phyloP scores from a whole-genome alignment of 2,797 vertebrate genomes.

The Dromococcyx pavoninus region DNA sequence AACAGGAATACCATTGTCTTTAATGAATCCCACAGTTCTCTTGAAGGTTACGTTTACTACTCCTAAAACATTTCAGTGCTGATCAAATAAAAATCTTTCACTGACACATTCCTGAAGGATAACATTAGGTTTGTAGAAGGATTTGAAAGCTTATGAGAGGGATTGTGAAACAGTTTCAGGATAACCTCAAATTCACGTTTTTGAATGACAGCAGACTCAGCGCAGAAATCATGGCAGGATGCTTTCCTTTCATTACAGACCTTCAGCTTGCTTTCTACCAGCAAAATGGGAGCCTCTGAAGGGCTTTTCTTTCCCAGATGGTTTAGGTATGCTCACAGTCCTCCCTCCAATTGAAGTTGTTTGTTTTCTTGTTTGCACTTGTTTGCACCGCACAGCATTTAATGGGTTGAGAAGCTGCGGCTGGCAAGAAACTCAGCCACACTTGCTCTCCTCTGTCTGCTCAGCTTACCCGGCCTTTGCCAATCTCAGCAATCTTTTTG shows the following conservation, averaged over 20 bases:
- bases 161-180: constrained; percentile 24
- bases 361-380: constrained; percentile 17
- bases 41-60: background rate
- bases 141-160: constrained; percentile 6
- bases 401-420: background rate
- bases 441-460: background rate
- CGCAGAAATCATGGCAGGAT: background rate
- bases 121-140: background rate
- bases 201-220: background rate
- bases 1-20: background rate
- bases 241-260: background rate
- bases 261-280: background rate
- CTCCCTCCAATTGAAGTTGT: background rate
- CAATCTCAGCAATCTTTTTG: background rate
- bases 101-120: background rate
- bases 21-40: background rate
- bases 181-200: background rate
- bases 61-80: background rate
- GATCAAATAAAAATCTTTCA: background rate
- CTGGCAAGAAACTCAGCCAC: background rate
- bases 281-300: background rate
- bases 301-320: background rate
- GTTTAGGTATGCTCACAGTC: background rate
- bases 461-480: background rate
- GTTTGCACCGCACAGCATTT: constrained; percentile 11